Base-by-base conservation (phyloP, 1,140 invertebrate species). In the Danaus melanippus region DNA sequence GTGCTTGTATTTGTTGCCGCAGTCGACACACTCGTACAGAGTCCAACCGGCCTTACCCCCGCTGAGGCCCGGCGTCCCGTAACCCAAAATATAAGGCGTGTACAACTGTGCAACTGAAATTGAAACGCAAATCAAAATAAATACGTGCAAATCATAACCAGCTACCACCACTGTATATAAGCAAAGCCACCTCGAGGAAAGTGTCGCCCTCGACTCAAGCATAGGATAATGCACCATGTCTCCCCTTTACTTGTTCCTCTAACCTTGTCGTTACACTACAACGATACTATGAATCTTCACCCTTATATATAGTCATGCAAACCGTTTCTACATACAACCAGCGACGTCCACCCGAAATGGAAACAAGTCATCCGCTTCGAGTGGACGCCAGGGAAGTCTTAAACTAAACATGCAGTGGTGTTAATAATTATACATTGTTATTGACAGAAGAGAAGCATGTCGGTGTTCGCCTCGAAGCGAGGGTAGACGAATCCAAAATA, bases 1-100 rank as follows among this genome's bases (percentile, higher is more conserved):
- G 74, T 88, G 87, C 64, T 88, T 88, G 72, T 90, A 90, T 56
- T 86, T 85, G 74, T 90, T 90, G 46, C 89, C 88, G 74, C 91
- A 92, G 61, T 90, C 88, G 53, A 86, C 87, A 72, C 90, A 91
- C 53, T 87, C 87, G 65, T 89, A 89, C 53, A 87, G 74, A 49
- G 81, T 83, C 83, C 83, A 86, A 50, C 76, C 76, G 41, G 69
- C 62, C 67, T 83, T 83, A 58, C 79, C 72, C 74, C 78, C 65
- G 72, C 77, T 72, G 69, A 84, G 66, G 45, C 79, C 78, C 57
- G 74, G 67, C 17, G 76, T 69, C 66, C 81, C 83, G 64, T 84
- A 86, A 80, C 81, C 79, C 81, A 86, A 79, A 75, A 86, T 83
- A 82, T 82, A 86, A 82, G 84, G 80, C 67, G 79, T 78, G 80